Conservation (phyloP, 2,888 invertebrate genomes). For the Sinopyrophorus schimmeli region DNA sequence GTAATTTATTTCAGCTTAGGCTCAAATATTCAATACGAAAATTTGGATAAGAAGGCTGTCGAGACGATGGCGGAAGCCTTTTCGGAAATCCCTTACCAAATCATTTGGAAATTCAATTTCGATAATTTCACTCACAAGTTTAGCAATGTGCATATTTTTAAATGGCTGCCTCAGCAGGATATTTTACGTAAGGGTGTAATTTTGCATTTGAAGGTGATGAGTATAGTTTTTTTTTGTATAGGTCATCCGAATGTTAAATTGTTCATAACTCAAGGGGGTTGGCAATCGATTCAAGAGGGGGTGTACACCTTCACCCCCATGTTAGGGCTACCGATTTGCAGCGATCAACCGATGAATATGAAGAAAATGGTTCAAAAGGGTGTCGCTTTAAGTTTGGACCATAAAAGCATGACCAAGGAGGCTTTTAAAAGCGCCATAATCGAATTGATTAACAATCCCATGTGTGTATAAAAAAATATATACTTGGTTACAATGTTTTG, state of each 20-base stretch:
- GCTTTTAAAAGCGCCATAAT: neutral
- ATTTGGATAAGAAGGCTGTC: conserved; percentile 35
- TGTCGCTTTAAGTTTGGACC: conserved; percentile 1
- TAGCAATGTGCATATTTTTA: conserved; percentile 38
- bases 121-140: conserved; percentile 35
- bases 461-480: neutral
- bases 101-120: conserved; percentile 43
- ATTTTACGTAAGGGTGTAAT: neutral
- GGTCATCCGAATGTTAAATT: conserved; percentile 19
- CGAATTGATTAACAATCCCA: neutral
- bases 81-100: conserved; percentile 37
- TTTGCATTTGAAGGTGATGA: neutral
- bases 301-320: conserved; percentile 11
- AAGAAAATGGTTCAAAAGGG: conserved; percentile 15
- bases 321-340: conserved; percentile 26
- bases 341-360: conserved; percentile 26
- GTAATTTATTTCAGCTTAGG: conserved; percentile 45
- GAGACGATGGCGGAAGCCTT: conserved; percentile 39
- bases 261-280: conserved; percentile 27
- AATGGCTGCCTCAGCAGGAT: conserved; percentile 1
- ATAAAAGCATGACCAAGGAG: neutral
- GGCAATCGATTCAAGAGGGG: conserved; percentile 20
- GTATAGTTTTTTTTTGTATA: neutral
- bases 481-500: neutral
- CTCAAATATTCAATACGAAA: conserved; percentile 39